These are phyloP conservation scores for Drosophila seclusa DNA, from an alignment of 2,888 invertebrate species.

Conservation along the genomic window DNA sequence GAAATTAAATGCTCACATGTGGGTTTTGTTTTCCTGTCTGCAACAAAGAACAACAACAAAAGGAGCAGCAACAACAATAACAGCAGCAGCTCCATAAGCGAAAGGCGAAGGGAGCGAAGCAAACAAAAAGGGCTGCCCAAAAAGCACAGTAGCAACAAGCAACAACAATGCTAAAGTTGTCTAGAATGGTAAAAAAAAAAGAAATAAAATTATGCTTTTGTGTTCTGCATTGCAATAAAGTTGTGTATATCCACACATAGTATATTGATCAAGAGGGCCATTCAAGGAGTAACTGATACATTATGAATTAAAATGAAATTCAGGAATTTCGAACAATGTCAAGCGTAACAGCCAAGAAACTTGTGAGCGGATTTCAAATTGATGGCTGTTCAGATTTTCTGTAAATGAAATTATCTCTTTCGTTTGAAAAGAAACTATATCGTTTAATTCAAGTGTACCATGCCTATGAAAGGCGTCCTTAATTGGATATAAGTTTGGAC, in stretches of 20 bases:
- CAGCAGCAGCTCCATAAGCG: slow-evolving; percentile 17
- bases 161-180: slow-evolving; percentile 29
- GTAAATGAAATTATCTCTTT: not conserved
- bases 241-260: slow-evolving; percentile 36
- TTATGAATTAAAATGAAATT: not conserved
- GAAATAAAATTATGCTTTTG: slow-evolving; percentile 44
- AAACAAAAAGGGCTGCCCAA: slow-evolving; percentile 34
- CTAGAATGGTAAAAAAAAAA: slow-evolving; percentile 27
- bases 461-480: not conserved
- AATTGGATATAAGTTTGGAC: slow-evolving; percentile 18
- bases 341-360: not conserved
- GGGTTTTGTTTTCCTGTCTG: slow-evolving; percentile 76
- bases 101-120: slow-evolving; percentile 25
- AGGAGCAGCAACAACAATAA: slow-evolving; percentile 18
- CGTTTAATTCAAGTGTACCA: not conserved
- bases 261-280: slow-evolving; percentile 40
- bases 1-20: slow-evolving; percentile 84
- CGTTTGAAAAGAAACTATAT: not conserved
- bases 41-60: slow-evolving; percentile 12
- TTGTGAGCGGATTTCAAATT: not conserved
- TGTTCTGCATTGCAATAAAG: slow-evolving; percentile 48
- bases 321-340: not conserved
- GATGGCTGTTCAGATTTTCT: not conserved
- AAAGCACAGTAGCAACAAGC: slow-evolving; percentile 47
- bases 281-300: not conserved